phyloP scores from a whole-genome alignment of 2,888 invertebrate genomes.

The Leptarthrus brevirostris region DNA sequence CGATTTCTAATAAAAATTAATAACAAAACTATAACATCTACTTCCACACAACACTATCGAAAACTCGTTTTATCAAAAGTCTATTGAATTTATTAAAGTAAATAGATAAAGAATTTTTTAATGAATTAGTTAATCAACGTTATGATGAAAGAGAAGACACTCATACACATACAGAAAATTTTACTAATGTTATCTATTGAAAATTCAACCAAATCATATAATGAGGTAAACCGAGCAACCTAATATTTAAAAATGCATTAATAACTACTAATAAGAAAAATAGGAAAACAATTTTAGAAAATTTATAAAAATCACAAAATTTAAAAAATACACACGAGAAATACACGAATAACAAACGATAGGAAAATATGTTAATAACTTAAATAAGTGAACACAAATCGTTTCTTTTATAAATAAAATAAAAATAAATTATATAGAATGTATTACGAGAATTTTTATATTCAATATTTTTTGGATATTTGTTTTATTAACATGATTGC shows the following conservation, averaged over 20 bases:
- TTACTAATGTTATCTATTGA: slow-evolving; percentile 47
- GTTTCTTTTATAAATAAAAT: slow-evolving; percentile 47
- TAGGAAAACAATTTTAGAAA: slow-evolving; percentile 43
- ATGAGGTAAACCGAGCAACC: slow-evolving; percentile 29
- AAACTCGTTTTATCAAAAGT: slow-evolving; percentile 5
- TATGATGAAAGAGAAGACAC: slow-evolving; percentile 19
- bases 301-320: slow-evolving; percentile 48
- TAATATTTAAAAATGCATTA: slow-evolving; percentile 38
- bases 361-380: slow-evolving; percentile 41
- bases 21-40: background rate
- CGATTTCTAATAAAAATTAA: no score
- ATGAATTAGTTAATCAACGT: slow-evolving; percentile 27
- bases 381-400: slow-evolving; percentile 38
- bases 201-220: slow-evolving; percentile 40
- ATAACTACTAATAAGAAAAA: slow-evolving; percentile 36
- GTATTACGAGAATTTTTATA: slow-evolving; percentile 34
- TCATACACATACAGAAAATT: slow-evolving; percentile 34
- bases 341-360: slow-evolving; percentile 39
- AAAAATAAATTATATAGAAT: slow-evolving; percentile 12
- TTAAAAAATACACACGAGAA: slow-evolving; percentile 46
- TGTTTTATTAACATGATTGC: slow-evolving; percentile 34
- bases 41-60: background rate
- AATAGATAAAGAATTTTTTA: slow-evolving; percentile 31
- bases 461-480: slow-evolving; percentile 33
- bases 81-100: slow-evolving; percentile 29